Conservation (phyloP, 2,797 vertebrate genomes). For the Decapterus maruadsi region DNA sequence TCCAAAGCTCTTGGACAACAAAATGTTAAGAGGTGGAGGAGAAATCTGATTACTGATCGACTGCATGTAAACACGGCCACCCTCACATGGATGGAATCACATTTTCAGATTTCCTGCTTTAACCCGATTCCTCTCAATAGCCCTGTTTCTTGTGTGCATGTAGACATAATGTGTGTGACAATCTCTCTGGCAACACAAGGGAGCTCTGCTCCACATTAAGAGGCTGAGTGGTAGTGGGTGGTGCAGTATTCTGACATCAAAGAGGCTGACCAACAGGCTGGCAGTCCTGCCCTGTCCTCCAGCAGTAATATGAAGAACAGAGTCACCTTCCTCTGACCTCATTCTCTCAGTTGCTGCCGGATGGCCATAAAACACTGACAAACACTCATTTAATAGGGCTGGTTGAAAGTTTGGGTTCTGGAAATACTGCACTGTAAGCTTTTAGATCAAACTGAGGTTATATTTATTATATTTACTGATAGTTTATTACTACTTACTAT, state of each 20-base stretch:
- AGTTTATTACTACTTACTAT: not conserved
- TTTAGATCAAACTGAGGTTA: too few relatives aligned
- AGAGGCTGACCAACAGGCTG: conserved; percentile 17
- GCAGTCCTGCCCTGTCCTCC: conserved; percentile 31
- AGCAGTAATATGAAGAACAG: conserved; percentile 16
- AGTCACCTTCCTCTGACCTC: conserved; percentile 59
- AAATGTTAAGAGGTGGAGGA: conserved; percentile 9
- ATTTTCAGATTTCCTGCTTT: conserved; percentile 27
- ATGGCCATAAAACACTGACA: not conserved
- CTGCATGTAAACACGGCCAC: not conserved
- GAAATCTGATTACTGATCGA: conserved; percentile 39
- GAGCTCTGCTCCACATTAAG: conserved; percentile 36
- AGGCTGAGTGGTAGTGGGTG: conserved; percentile 19
- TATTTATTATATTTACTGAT: not conserved
- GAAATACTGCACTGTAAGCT: not conserved
- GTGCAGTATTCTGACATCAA: conserved; percentile 29
- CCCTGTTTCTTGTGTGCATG: conserved; percentile 21
- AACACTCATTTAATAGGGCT: not conserved
- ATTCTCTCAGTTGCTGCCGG: conserved; percentile 20
- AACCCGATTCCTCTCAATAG: conserved; percentile 37
- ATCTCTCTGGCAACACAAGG: conserved; percentile 38
- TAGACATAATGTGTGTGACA: conserved; percentile 45
- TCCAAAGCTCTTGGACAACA: conserved; percentile 33
- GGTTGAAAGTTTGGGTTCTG: not conserved
- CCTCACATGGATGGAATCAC: conserved; percentile 6